Evolutionary conservation across 2,113 vertebrate genomes (phyloP).

Genomic region (Nothocercus julius): DNA sequence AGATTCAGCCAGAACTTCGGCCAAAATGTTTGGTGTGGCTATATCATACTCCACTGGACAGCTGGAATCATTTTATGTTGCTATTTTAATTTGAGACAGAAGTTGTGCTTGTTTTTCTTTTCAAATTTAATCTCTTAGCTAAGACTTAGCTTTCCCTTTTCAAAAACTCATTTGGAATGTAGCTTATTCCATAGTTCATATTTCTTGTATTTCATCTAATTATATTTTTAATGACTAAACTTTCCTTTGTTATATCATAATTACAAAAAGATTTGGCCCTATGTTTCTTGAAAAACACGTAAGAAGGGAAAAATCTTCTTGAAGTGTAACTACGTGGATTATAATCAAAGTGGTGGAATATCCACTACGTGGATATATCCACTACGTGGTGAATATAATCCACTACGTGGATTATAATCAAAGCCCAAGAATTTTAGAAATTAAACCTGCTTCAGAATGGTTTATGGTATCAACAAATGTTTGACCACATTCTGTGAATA

Average conservation of each 20-base stretch:
- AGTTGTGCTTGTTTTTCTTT: slow-evolving; percentile 39
- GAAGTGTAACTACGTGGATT: neutral
- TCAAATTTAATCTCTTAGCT: slow-evolving; percentile 49
- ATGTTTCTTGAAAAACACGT: neutral
- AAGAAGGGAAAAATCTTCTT: neutral
- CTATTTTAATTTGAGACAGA: slow-evolving; percentile 68
- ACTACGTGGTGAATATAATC: too few relatives aligned
- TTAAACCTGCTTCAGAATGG: neutral
- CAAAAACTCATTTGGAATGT: slow-evolving; percentile 3
- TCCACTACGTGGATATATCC: too few relatives aligned
- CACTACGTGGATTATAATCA: neutral
- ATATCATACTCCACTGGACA: slow-evolving; percentile 6
- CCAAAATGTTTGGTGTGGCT: slow-evolving; percentile 47
- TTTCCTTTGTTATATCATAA: neutral
- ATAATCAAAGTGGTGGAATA: neutral
- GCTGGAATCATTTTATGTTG: slow-evolving; percentile 55
- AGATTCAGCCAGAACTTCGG: neutral
- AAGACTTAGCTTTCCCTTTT: slow-evolving; percentile 20
- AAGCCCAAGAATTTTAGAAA: neutral
- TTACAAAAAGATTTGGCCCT: neutral
- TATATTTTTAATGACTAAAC: neutral
- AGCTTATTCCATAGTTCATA: neutral
- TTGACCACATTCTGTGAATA: neutral
- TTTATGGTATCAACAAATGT: neutral
- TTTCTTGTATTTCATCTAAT: neutral